Base-by-base conservation (phyloP, 2,888 invertebrate genomes). In the Sinelater perroti region DNA sequence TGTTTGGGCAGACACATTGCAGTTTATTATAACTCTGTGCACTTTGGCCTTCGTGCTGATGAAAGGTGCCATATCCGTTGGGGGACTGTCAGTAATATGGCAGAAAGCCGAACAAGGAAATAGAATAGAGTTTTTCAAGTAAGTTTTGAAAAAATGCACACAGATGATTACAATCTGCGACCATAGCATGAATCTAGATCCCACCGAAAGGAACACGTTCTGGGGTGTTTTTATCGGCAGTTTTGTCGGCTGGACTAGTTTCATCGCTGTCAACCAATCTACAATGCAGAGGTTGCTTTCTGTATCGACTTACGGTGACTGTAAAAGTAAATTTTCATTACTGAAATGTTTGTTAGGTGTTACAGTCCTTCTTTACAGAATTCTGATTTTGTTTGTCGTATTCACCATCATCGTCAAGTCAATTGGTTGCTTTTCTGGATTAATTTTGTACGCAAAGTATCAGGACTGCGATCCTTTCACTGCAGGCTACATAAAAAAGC, bases 81-180 rank as follows among this genome's bases (percentile, higher is more conserved):
- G 86, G 51, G 86, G 87, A 0, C 67, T 87, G 13, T 77, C 77
- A 0, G 78, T 77, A 33, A 82, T 87, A 72, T 85, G 84, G 82
- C 77, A 82, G 45, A 81, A 81, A 14, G 28, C 5, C 2, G 28
- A 28, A 2, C 82, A 84, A 55, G 83, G 85, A 11, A 81, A 82
- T 44, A 78, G 87, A 64, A 67, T 87, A 3, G 82, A 85, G 44
- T 75, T 86, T 14, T 84, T 87, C 69, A 82, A 86, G 87, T 87
- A 74, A 80, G 82, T 76, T 31, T 24, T n/a, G n/a, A n/a, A n/a
- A n/a, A n/a, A n/a, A n/a, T n/a, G n/a, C 46, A 10, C 70, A n/a
- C n/a, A n/a, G n/a, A n/a, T n/a, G n/a, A n/a, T 35, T 14, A 10
- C 1, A 11, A 14, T 31, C 17, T 1, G 10, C 10, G 1, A 2